Conservation (phyloP, 1,140 invertebrate genomes). For the Pinna nobilis region DNA sequence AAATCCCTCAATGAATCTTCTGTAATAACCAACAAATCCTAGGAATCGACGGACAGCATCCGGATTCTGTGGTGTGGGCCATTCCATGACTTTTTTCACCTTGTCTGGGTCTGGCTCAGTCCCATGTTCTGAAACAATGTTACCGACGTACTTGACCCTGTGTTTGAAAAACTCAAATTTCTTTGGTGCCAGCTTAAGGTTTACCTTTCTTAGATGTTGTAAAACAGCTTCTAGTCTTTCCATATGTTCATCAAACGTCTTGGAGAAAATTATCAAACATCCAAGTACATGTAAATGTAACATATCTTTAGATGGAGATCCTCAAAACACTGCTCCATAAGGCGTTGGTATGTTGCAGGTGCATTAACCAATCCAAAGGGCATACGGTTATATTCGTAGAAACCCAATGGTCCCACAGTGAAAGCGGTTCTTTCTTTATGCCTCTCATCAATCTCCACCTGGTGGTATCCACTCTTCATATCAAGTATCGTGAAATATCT, state of each 20-base stretch:
- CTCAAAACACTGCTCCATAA: slow-evolving; percentile 45
- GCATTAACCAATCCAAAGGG: slow-evolving; percentile 41
- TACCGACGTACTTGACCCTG: slow-evolving; percentile 49
- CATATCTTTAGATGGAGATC: slow-evolving; percentile 34
- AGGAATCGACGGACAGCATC: slow-evolving; percentile 60
- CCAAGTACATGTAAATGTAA: slow-evolving; percentile 33
- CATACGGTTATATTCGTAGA: slow-evolving; percentile 40
- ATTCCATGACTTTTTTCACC: slow-evolving; percentile 50
- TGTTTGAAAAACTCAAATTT: slow-evolving; percentile 68
- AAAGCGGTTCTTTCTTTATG: slow-evolving; percentile 68
- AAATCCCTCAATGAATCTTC: slow-evolving; percentile 51
- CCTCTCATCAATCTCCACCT: slow-evolving; percentile 52
- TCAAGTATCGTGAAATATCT: slow-evolving; percentile 74
- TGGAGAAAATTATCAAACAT: slow-evolving; percentile 40
- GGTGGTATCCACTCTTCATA: slow-evolving; percentile 64
- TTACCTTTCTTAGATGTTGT: slow-evolving; percentile 25
- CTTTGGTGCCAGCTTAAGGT: no score
- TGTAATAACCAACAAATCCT: slow-evolving; percentile 44
- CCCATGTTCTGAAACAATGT: slow-evolving; percentile 52
- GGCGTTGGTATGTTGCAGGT: slow-evolving; percentile 54
- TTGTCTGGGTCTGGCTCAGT: slow-evolving; percentile 57
- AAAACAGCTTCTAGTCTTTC: slow-evolving; percentile 33
- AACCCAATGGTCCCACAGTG: slow-evolving; percentile 23
- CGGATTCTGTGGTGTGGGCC: slow-evolving; percentile 55
- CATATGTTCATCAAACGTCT: slow-evolving; percentile 20